Evolutionary conservation across 1,140 invertebrate genomes (phyloP).

Genomic region (Steinernema khuongi): DNA sequence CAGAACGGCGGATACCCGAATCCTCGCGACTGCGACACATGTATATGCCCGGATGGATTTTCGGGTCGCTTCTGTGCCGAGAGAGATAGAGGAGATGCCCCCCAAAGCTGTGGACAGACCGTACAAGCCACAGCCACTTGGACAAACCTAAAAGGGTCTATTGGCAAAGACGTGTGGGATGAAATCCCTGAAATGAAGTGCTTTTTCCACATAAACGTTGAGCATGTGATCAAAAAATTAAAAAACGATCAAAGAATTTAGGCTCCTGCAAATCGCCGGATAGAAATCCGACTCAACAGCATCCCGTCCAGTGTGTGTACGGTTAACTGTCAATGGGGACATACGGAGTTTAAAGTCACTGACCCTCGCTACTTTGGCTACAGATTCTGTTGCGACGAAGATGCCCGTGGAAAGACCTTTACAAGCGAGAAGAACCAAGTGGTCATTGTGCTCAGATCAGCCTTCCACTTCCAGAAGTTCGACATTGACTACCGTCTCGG

Average conservation of each 20-base stretch:
- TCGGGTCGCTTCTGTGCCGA: slow-evolving; percentile 32
- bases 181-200: not conserved
- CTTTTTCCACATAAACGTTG: slow-evolving; percentile 6
- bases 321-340: not conserved
- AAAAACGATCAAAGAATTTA: not conserved
- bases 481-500: not conserved
- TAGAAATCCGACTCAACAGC: not conserved
- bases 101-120: too few relatives aligned
- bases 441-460: not conserved
- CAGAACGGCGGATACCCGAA: slow-evolving; percentile 39
- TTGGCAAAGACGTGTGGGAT: not conserved
- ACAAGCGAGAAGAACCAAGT: not conserved
- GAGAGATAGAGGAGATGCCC: not conserved
- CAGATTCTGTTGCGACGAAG: not conserved
- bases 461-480: not conserved
- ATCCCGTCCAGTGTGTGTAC: not conserved
- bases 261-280: not conserved
- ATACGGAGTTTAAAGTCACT: not conserved
- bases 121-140: not conserved
- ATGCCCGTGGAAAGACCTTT: not conserved
- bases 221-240: not conserved
- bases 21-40: slow-evolving; percentile 37
- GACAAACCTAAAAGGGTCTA: not conserved
- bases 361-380: not conserved
- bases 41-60: slow-evolving; percentile 41